Conservation (phyloP, 1,140 invertebrate species). For the Hycleus cichorii region DNA sequence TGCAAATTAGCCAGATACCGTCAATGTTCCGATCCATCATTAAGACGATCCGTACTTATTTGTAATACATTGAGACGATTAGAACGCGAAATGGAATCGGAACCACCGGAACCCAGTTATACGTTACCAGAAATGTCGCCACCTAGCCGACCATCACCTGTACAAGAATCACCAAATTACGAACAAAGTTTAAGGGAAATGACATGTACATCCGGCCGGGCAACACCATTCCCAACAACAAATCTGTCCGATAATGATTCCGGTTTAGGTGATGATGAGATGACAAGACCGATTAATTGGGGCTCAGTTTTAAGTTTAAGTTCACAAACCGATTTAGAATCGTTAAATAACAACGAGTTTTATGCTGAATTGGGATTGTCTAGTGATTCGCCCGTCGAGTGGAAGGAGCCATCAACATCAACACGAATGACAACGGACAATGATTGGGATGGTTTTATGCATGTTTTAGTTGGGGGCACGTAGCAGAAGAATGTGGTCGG, state of each 20-base stretch:
- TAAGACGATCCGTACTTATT: conserved; percentile 88
- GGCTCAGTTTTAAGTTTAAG: conserved; percentile 80
- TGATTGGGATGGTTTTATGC: conserved; percentile 41
- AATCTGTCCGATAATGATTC: conserved; percentile 56
- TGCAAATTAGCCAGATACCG: conserved; percentile 82
- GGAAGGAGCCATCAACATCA: conserved; percentile 33
- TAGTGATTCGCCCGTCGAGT: conserved; percentile 25
- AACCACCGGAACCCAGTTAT: conserved; percentile 37
- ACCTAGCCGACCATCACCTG: conserved; percentile 42
- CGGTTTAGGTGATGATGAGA: conserved; percentile 70
- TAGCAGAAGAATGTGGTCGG: conserved; percentile 31
- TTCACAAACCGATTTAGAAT: conserved; percentile 74
- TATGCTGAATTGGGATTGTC: conserved; percentile 45
- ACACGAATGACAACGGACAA: conserved; percentile 27
- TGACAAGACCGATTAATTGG: conserved; percentile 76
- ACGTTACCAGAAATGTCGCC: conserved; percentile 40
- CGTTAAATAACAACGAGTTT: conserved; percentile 69
- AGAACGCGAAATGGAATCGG: conserved; percentile 77
- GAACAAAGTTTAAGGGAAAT: conserved; percentile 45
- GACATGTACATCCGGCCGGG: conserved; percentile 47
- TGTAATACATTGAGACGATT: conserved; percentile 88
- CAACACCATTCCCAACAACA: conserved; percentile 51
- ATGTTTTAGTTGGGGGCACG: conserved; percentile 39
- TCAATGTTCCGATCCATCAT: conserved; percentile 79
- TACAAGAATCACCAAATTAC: conserved; percentile 38